Base-by-base conservation (phyloP, 2,888 invertebrate genomes). In the Ichneumon xanthorius region DNA sequence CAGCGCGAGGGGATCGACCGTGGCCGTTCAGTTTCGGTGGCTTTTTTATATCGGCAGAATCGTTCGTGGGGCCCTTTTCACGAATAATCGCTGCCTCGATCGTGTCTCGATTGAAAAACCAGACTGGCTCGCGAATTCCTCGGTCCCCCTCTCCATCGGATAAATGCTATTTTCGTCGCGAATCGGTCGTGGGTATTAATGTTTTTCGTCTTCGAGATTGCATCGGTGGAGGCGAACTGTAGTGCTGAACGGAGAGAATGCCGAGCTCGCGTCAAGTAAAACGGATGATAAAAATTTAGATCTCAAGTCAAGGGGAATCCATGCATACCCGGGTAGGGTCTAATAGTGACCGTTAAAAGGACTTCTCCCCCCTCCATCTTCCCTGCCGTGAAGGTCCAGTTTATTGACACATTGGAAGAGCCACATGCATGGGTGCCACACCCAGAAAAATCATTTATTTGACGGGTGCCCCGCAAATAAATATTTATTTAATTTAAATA, bases 41-140 rank as follows among this genome's bases (percentile, higher is more conserved):
- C 4, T 63, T 26, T 63, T 63, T 45, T 45, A 14, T 63, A 63
- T 33, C 33, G 61, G 61, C 16, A 26, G 58, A 58, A 75, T 75
- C 55, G 45, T 16, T 45, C 45, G 45, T n/a, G 37, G 0, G 65
- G 76, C 61, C 65, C 65, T 76, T 76, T 75, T 76, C 26, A 65
- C 22, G 48, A 65, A 33, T 58, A 68, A 45, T 63, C 33, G 30
- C 30, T 7, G 61, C 22, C 61, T 45, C 33, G 70, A 79, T 79
- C 48, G 58, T 58, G 79, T 79, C 55, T 53, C 61, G 71, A 79
- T 79, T 50, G 79, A 65, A 79, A 63, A 79, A 79, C 70, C 71
- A 37, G 79, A 70, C 71, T 58, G 40, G 71, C 33, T 71, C 58
- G 70, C 63, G 70, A 79, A 79, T 79, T 58, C 70, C 71, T 70